phyloP scores from a whole-genome alignment of 2,797 vertebrate genomes.

The Cephalopachus bancanus region DNA sequence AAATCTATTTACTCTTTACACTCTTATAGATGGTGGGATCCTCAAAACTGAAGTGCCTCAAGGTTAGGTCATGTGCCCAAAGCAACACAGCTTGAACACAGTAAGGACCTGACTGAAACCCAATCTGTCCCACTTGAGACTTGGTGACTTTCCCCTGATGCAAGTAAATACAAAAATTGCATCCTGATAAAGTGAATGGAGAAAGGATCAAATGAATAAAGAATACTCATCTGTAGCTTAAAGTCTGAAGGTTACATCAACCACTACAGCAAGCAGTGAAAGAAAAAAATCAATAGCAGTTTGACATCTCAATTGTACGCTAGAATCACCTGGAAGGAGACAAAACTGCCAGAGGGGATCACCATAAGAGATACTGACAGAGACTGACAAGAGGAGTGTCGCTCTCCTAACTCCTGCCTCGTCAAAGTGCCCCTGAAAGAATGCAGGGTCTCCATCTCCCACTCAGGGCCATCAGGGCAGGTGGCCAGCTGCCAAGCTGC shows the following conservation, averaged over 20 bases:
- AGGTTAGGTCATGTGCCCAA: background rate
- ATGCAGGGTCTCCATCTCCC: background rate
- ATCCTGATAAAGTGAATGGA: background rate
- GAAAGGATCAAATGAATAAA: background rate
- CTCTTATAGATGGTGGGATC: background rate
- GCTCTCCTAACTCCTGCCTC: slow-evolving; percentile 39
- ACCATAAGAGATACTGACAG: slow-evolving; percentile 29
- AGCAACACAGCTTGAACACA: background rate
- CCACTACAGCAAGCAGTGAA: background rate
- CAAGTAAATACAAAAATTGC: background rate
- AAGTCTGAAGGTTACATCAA: background rate
- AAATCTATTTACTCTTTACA: background rate
- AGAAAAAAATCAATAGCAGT: background rate
- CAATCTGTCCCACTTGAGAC: too few relatives aligned
- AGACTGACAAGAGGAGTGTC: background rate
- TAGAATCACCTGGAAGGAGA: slow-evolving; percentile 61
- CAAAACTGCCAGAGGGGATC: slow-evolving; percentile 18
- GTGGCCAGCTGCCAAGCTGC: slow-evolving; percentile 75
- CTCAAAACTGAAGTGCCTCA: background rate
- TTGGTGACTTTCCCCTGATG: background rate
- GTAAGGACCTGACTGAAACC: background rate
- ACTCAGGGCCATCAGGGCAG: background rate
- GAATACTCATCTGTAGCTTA: background rate
- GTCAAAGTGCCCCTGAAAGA: background rate
- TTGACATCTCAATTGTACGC: slow-evolving; percentile 62